Evolutionary conservation across 2,888 invertebrate genomes (phyloP).

Genomic region (Strigamia transsilvanica): DNA sequence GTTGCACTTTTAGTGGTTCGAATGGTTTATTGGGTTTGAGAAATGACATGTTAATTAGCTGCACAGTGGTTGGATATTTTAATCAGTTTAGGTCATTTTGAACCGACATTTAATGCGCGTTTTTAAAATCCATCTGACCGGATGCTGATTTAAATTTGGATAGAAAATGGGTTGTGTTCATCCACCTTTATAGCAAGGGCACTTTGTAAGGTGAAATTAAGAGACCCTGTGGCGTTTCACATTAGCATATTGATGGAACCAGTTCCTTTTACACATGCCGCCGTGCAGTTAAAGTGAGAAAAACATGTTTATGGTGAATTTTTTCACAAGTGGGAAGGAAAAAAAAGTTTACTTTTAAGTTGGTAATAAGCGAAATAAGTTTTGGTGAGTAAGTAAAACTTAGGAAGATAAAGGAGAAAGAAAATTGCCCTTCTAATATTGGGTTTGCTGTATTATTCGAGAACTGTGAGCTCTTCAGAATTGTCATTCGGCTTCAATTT

Average conservation of each 20-base stretch:
- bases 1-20: not conserved
- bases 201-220: conserved; percentile 45
- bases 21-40: not conserved
- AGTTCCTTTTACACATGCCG: conserved; percentile 35
- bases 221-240: conserved; percentile 46
- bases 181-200: conserved; percentile 39
- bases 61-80: not conserved
- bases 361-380: conserved; percentile 18
- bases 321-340: not conserved
- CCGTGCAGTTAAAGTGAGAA: conserved; percentile 42
- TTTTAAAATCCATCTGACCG: conserved; percentile 42
- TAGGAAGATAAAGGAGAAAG: not conserved
- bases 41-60: conserved; percentile 24
- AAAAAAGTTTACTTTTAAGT: conserved; percentile 2
- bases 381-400: conserved; percentile 9
- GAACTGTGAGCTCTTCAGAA: conserved; percentile 12
- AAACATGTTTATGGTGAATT: conserved; percentile 30
- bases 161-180: conserved; percentile 40
- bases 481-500: conserved; percentile 40
- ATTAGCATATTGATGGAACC: conserved; percentile 46
- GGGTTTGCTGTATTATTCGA: conserved; percentile 3
- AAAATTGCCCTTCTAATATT: conserved; percentile 20
- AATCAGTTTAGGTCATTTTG: not conserved
- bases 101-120: conserved; percentile 22
- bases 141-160: conserved; percentile 29